phyloP scores from a whole-genome alignment of 2,797 vertebrate species.

The Myoxocephalus aenaeus region DNA sequence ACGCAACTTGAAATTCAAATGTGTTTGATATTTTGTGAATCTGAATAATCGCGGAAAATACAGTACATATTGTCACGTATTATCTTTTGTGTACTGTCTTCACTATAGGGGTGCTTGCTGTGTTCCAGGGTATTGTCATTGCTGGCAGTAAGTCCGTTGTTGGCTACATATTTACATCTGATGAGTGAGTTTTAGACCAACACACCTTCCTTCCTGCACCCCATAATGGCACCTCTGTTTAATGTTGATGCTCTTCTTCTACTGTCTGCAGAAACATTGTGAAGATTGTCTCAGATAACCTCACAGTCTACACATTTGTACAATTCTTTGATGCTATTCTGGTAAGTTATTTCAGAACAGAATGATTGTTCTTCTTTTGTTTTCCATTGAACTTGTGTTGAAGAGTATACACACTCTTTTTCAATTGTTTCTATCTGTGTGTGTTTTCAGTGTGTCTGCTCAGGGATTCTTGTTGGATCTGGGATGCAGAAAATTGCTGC shows the following conservation, averaged over 20 bases:
- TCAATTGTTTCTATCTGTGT: slow-evolving; percentile 22
- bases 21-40: not conserved
- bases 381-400: not conserved
- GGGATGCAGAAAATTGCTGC: slow-evolving; percentile 94
- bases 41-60: not conserved
- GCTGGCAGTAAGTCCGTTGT: slow-evolving; percentile 74
- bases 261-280: slow-evolving; percentile 84
- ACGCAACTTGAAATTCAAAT: not conserved
- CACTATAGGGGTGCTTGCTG: slow-evolving; percentile 70
- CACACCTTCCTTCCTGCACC: slow-evolving; percentile 16
- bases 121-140: slow-evolving; percentile 75
- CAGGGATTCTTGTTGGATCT: slow-evolving; percentile 89
- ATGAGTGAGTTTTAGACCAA: slow-evolving; percentile 85
- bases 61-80: not conserved
- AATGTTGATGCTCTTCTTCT: slow-evolving; percentile 16
- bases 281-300: slow-evolving; percentile 80
- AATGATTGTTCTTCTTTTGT: slow-evolving; percentile 13
- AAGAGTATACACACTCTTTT: not conserved
- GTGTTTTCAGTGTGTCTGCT: slow-evolving; percentile 85
- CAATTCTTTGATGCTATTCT: slow-evolving; percentile 88
- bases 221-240: slow-evolving; percentile 8
- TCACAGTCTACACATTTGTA: slow-evolving; percentile 82
- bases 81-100: slow-evolving; percentile 11
- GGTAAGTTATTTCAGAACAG: slow-evolving; percentile 74
- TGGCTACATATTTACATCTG: slow-evolving; percentile 89